A percentile compares a stretch with the other conserved stretches of the same genome.
These are phyloP conservation scores for Australoheros scitulus DNA, from an alignment of 2,113 vertebrate genomes.

Conservation along the genomic window DNA sequence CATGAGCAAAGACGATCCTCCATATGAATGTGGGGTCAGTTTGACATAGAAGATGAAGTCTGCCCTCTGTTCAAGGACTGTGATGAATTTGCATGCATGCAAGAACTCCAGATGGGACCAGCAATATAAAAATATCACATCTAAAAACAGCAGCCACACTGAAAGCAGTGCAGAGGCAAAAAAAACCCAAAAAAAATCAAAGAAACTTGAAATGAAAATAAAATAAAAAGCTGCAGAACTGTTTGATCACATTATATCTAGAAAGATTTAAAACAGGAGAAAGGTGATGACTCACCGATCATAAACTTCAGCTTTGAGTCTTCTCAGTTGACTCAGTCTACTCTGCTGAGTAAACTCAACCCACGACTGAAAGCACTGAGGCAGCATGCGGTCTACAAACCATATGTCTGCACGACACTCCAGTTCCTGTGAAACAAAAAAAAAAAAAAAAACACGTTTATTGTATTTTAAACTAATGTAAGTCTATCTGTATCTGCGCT, in stretches of 20 bases:
- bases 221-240: not conserved
- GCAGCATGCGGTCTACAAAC: slow-evolving; percentile 64
- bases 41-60: not conserved
- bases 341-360: slow-evolving; percentile 63
- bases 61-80: not conserved
- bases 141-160: not conserved
- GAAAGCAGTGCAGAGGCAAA: not conserved
- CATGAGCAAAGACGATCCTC: not conserved
- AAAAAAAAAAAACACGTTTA: not conserved
- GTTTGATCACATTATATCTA: no score
- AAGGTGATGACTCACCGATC: slow-evolving; percentile 53
- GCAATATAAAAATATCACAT: not conserved
- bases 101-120: not conserved
- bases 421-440: slow-evolving; percentile 58
- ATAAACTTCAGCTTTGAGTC: slow-evolving; percentile 51
- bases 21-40: not conserved
- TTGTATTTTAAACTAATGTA: not conserved
- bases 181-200: not conserved
- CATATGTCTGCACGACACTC: slow-evolving; percentile 62
- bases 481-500: not conserved
- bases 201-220: not conserved
- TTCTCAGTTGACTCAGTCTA: slow-evolving; percentile 52
- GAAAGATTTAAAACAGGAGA: not conserved
- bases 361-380: slow-evolving; percentile 76
- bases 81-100: not conserved